Conservation (phyloP, 2,888 invertebrate species). For the Troides aeacus region DNA sequence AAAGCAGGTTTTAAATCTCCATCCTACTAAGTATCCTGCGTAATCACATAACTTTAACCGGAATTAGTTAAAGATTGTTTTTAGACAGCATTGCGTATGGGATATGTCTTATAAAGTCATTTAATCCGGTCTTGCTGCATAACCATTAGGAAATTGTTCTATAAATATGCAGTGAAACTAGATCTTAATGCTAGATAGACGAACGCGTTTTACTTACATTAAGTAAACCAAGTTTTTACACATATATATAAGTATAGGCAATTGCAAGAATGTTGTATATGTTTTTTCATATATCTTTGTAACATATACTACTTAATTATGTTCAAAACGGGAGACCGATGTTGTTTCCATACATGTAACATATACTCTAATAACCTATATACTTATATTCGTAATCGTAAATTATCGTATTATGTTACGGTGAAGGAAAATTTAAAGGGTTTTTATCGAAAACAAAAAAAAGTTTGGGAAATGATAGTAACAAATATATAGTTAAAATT, state of each 20-base stretch:
- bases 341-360: constrained; percentile 14
- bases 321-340: constrained; percentile 15
- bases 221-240: constrained; percentile 1
- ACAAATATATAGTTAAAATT: background rate
- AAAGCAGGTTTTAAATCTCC: background rate
- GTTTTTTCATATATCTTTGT: constrained; percentile 20
- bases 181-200: constrained; percentile 8
- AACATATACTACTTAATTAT: constrained; percentile 12
- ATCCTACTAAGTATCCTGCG: background rate
- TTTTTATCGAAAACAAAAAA: too few species aligned
- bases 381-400: background rate
- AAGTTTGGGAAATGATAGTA: too few species aligned
- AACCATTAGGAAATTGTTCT: constrained; percentile 25
- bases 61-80: constrained; percentile 5
- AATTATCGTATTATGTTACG: background rate
- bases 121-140: constrained; percentile 20
- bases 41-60: background rate
- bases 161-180: constrained; percentile 7
- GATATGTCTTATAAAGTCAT: constrained; percentile 23
- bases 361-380: constrained; percentile 15
- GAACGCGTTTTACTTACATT: background rate
- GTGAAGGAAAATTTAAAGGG: background rate
- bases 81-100: constrained; percentile 7
- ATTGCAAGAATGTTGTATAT: constrained; percentile 1
- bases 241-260: constrained; percentile 1